A percentile compares a stretch with the other conserved stretches of the same genome.
Evolutionary conservation across 2,888 invertebrate genomes (phyloP).

Genomic region (Sceliomorpha sp.): DNA sequence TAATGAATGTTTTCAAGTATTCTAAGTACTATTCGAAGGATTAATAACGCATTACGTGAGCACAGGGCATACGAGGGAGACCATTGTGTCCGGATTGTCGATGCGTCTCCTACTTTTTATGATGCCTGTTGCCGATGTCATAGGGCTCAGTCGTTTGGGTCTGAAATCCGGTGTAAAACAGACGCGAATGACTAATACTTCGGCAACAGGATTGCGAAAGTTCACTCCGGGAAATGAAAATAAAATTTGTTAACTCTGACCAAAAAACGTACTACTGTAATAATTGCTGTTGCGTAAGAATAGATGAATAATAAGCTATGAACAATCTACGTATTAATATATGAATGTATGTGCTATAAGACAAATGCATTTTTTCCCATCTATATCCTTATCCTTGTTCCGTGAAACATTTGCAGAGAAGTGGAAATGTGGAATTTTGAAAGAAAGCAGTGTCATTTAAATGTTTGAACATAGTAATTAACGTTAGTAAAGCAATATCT

Average conservation of each 20-base stretch:
- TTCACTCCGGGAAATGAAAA: conserved; percentile 57
- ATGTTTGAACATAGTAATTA: too few relatives aligned
- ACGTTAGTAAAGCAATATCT: too few relatives aligned
- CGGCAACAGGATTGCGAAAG: conserved; percentile 70
- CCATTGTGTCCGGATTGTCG: conserved; percentile 76
- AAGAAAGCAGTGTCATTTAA: too few relatives aligned
- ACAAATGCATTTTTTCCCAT: too few relatives aligned
- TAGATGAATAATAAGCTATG: conserved; percentile 77
- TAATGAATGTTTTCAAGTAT: conserved; percentile 74
- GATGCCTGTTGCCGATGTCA: conserved; percentile 81
- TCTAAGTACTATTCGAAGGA: conserved; percentile 59
- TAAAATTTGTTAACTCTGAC: conserved; percentile 75
- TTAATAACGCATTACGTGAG: conserved; percentile 59
- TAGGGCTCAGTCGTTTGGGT: conserved; percentile 83
- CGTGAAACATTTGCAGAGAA: too few relatives aligned
- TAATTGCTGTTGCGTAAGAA: conserved; percentile 75
- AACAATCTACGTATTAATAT: conserved; percentile 79
- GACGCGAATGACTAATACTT: conserved; percentile 67
- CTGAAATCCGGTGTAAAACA: conserved; percentile 79
- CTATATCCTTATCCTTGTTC: too few relatives aligned
- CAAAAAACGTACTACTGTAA: conserved; percentile 75
- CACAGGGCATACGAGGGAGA: conserved; percentile 64
- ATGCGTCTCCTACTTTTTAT: conserved; percentile 75
- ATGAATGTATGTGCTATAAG: conserved; percentile 78
- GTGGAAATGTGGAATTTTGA: too few relatives aligned